Base-by-base conservation (phyloP, 2,888 invertebrate genomes). In the Xestia sexstrigata region DNA sequence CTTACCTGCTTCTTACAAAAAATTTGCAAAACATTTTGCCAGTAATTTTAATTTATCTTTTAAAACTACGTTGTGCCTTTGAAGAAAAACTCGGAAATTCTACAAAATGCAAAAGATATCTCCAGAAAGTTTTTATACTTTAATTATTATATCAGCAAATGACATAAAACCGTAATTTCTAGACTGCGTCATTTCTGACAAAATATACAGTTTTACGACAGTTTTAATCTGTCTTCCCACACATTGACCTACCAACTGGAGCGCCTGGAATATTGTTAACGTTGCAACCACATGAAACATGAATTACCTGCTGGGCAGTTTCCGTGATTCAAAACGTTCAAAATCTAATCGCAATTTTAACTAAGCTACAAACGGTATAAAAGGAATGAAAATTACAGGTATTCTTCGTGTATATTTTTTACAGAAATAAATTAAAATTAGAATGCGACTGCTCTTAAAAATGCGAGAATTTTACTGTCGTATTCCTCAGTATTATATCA, bases 171-270 rank as follows among this genome's bases (percentile, higher is more conserved):
- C 47, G 23, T 52, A 26, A 70, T 67, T 55, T 55, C 13, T 49
- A 42, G 68, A 47, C 68, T 35, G 17, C 9, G 63, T 78, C 78
- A 68, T 78, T 83, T 71, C 23, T 45, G 35, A 49, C 23, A 49
- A 35, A 69, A 20, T 45, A 30, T n/a, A 2, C 67, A n/a, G 75
- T 55, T 67, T 75, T 75, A 68, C 23, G 62, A 66, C 13, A 17
- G 42, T 47, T 68, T 23, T 8, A 52, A 67, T 39, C 35, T 81
- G 6, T 26, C 67, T 30, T 55, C 62, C 68, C 79, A 82, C 79
- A 26, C 67, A 3, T 30, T 30, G 2, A 0, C 17, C 1, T 23
- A 35, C 6, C 20, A n/a, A 30, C 47, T 63, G 82, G 62, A 76
- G 63, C 47, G 55, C 20, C n/a, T 63, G 39, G 45, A 81, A 74